These are phyloP conservation scores for Boloria selene DNA, from an alignment of 2,888 invertebrate genomes.

Conservation along the genomic window DNA sequence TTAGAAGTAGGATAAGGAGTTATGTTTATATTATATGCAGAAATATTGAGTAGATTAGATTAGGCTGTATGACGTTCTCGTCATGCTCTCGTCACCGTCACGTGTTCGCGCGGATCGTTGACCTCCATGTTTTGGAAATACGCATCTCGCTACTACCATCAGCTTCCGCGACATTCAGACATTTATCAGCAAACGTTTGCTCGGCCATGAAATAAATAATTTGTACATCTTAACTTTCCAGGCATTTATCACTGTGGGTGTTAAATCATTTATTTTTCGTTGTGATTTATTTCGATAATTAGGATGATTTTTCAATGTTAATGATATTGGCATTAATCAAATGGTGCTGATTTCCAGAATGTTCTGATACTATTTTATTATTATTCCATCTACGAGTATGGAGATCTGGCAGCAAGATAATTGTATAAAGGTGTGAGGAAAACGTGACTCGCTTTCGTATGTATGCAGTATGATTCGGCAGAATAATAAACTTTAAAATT, in stretches of 20 bases:
- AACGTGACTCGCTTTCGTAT: constrained; percentile 32
- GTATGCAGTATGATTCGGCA: constrained; percentile 23
- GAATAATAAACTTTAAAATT: constrained; percentile 29
- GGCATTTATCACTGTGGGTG: constrained; percentile 52
- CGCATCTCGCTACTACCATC: constrained; percentile 43
- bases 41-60: constrained; percentile 55
- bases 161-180: constrained; percentile 43
- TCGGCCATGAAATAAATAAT: constrained; percentile 45
- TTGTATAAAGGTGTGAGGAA: constrained; percentile 22
- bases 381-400: constrained; percentile 16
- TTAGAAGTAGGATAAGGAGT: neutral
- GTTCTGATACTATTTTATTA: constrained; percentile 24
- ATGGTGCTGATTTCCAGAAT: constrained; percentile 12
- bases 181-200: constrained; percentile 50
- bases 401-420: constrained; percentile 26
- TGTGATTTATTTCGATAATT: constrained; percentile 46
- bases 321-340: constrained; percentile 25
- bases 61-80: constrained; percentile 45
- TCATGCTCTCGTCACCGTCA: constrained; percentile 63
- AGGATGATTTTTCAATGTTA: constrained; percentile 29
- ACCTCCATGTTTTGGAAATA: constrained; percentile 78
- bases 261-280: constrained; percentile 51
- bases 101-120: constrained; percentile 70
- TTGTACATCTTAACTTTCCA: constrained; percentile 54
- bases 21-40: constrained; percentile 16